Evolutionary conservation across 2,888 invertebrate species (phyloP), one percentile per base, ranked within the genome.

Genomic region (Lobophora halterata): DNA sequence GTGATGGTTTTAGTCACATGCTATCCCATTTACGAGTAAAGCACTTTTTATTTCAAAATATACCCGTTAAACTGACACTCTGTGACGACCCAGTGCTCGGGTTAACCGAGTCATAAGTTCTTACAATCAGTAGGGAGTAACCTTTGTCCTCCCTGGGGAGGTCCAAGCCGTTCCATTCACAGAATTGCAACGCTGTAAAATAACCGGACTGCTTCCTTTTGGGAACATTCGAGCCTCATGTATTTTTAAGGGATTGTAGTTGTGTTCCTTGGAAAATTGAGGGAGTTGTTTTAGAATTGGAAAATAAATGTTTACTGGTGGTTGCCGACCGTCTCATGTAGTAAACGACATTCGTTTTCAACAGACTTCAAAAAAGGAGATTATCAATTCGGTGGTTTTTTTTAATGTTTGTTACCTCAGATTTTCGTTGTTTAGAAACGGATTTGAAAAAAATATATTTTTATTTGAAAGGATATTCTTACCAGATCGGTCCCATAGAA

Each of bases 141-240:
- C 32, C 25, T 20, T 25, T 18, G 26, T 18, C 34, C 17, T 28
- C 62, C 61, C 12, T 1, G 55, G 59, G 68, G 65, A 34, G 32
- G 44, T 44, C 49, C 44, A 49, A 49, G 42, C 56, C 58, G 58
- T 71, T 74, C 73, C 71, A 78, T 78, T 77, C 74, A 68, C 58
- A 66, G 76, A 79, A 78, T 79, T 78, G 74, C 77, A 65, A 65
- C 55, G 59, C 65, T 52, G 69, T 71, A 66, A 71, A 65, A 50
- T 46, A 40, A 42, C 42, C 49, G 41, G 46, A 50, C 46, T 44
- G 48, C 37, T 48, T 53, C 55, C 65, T 62, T 55, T 46, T 24
- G 64, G 64, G 62, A 65, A 44, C 42, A 45, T 44, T 53, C 43
- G 43, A 50, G 46, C 29, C 55, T 49, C 54, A 52, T 61, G 50